These are phyloP conservation scores for Chlorodrepanis virens DNA, from an alignment of 2,113 vertebrate species.

Conservation along the genomic window DNA sequence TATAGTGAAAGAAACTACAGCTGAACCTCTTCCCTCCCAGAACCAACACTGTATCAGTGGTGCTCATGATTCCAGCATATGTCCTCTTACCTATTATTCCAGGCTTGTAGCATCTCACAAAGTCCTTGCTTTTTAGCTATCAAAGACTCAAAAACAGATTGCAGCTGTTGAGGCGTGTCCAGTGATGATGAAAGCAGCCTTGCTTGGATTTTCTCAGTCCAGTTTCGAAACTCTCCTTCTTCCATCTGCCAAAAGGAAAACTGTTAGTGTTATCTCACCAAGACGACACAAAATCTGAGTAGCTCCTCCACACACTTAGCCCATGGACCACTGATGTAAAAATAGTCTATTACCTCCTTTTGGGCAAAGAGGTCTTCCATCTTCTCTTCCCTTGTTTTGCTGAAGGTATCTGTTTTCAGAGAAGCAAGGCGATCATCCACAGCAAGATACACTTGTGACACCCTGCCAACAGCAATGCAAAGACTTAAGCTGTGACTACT, in stretches of 20 bases:
- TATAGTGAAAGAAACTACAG: background rate
- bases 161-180: slow-evolving; percentile 89
- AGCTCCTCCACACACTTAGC: background rate
- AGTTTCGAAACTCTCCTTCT: slow-evolving; percentile 89
- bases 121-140: slow-evolving; percentile 95
- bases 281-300: background rate
- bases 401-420: slow-evolving; percentile 97
- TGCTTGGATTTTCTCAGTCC: slow-evolving; percentile 93
- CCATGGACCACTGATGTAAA: background rate
- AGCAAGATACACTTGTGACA: slow-evolving; percentile 90
- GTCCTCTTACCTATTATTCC: slow-evolving; percentile 88
- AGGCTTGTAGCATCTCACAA: slow-evolving; percentile 93
- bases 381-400: slow-evolving; percentile 95
- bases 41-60: background rate
- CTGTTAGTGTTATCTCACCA: background rate
- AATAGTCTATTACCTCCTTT: slow-evolving; percentile 83
- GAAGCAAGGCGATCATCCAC: slow-evolving; percentile 97
- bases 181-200: slow-evolving; percentile 80
- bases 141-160: slow-evolving; percentile 88
- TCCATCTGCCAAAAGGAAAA: slow-evolving; percentile 84
- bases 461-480: slow-evolving; percentile 64
- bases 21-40: background rate
- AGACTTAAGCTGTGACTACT: background rate
- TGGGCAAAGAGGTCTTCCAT: slow-evolving; percentile 99
- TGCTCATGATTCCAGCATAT: background rate